Evolutionary conservation across 2,113 vertebrate species (phyloP), one percentile per base, ranked within the genome.

Genomic region (Ranitomeya variabilis): DNA sequence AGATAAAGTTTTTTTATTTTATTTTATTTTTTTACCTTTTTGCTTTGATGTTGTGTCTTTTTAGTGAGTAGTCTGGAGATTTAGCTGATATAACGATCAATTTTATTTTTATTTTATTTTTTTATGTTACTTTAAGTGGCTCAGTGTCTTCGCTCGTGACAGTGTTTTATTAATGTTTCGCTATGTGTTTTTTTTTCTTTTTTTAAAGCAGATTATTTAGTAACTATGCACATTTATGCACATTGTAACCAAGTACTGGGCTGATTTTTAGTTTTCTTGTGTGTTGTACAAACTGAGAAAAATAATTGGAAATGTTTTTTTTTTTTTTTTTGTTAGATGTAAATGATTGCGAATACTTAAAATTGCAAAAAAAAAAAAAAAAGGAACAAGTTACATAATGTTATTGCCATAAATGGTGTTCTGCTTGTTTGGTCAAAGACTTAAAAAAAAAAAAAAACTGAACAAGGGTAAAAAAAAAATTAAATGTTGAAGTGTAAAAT

Each of bases 41-140:
- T 95, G 97, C 97, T 98, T 97, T 96, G 94, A 96, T 95, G 96
- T 96, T 96, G 97, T 98, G 96, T 96, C 95, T 97, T 95, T 94
- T 93, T 95, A 94, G 94, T 94, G 95, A 93, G 94, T 94, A 95
- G 94, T 21, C 52, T 94, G 94, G 95, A 92, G 94, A 95, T 96
- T 95, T 95, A 95, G 93, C 95, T 94, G 91, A 96, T 94, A 96
- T 94, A 92, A 94, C 91, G 93, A 74, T 83, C 86, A 93, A 90
- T 92, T 85, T 90, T 91, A 91, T 93, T 92, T 93, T 94, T 95
- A 95, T 90, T 93, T 86, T 90, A 91, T 92, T 94, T 92, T 93
- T 94, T 94, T 94, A 93, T 94, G 92, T 92, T 67, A 91, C 94
- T 91, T 94, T 92, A 91, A 94, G 95, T 96, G 95, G 94, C 94